A percentile compares a stretch with the other conserved stretches of the same genome.
Evolutionary conservation across 2,797 vertebrate genomes (phyloP).

Genomic region (Danio aesculapii): DNA sequence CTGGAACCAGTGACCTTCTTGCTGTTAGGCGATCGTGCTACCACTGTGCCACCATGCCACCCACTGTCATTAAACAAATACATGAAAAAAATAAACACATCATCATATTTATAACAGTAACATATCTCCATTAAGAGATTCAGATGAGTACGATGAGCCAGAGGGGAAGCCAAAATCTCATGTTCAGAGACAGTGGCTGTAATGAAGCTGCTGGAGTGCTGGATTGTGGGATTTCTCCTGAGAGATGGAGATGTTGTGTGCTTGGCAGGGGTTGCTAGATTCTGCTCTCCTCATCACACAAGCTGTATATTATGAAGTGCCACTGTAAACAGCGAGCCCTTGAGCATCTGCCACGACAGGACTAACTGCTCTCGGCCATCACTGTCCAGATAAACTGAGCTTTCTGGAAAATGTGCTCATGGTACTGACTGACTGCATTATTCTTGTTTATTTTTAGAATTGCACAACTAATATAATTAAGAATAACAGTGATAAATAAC

Average conservation of each 20-base stretch:
- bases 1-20: too few species aligned
- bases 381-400: neutral
- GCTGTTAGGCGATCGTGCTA: too few species aligned
- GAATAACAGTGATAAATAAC: neutral
- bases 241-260: slow-evolving; percentile 50
- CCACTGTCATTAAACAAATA: neutral
- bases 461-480: neutral
- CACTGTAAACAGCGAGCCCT: slow-evolving; percentile 39
- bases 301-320: slow-evolving; percentile 29
- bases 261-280: slow-evolving; percentile 44
- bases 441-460: neutral
- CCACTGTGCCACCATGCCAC: too few species aligned
- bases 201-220: slow-evolving; percentile 46
- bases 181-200: slow-evolving; percentile 34
- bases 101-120: neutral
- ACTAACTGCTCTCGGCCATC: neutral
- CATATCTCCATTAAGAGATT: too few species aligned
- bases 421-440: neutral
- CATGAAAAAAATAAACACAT: neutral
- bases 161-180: neutral
- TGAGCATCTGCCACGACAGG: slow-evolving; percentile 29
- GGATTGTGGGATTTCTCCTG: slow-evolving; percentile 48
- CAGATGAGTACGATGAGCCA: neutral
- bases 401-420: neutral
- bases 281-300: slow-evolving; percentile 37